These are phyloP conservation scores for Uropsilus gracilis DNA, from an alignment of 2,113 vertebrate species.

Conservation along the genomic window DNA sequence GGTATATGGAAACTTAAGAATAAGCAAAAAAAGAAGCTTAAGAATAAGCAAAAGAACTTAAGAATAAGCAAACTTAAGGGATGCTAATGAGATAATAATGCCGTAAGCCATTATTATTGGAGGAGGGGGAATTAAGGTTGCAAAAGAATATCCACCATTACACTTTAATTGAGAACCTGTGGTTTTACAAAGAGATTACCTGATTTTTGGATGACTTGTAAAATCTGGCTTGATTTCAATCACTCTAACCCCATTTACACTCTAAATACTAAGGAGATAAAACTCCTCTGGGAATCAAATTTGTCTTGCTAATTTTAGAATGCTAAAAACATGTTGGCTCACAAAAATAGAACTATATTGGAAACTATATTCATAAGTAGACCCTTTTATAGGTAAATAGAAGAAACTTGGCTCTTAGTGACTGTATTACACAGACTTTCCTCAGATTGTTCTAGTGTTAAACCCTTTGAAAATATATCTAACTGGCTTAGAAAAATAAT, in stretches of 20 bases:
- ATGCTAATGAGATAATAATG: neutral
- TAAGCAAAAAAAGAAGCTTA: too few species aligned
- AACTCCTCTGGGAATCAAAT: slow-evolving; percentile 52
- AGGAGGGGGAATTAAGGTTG: neutral
- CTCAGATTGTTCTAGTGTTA: slow-evolving; percentile 63
- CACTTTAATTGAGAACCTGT: neutral
- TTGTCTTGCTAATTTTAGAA: slow-evolving; percentile 69
- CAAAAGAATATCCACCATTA: neutral
- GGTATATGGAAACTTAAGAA: too few species aligned
- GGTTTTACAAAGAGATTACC: neutral
- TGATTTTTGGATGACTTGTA: neutral
- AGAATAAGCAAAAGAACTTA: too few species aligned
- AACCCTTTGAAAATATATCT: slow-evolving; percentile 69
- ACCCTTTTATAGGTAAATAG: slow-evolving; percentile 73
- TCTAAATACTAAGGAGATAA: slow-evolving; percentile 20
- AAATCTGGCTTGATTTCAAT: neutral
- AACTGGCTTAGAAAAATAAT: slow-evolving; percentile 78
- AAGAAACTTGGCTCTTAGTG: slow-evolving; percentile 58
- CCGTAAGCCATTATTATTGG: too few species aligned
- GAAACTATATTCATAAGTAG: slow-evolving; percentile 49
- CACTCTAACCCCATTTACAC: neutral
- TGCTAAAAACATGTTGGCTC: slow-evolving; percentile 35
- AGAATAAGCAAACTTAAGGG: neutral
- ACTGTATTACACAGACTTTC: slow-evolving; percentile 76
- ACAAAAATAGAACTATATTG: slow-evolving; percentile 59